Evolutionary conservation across 2,888 invertebrate species (phyloP), one percentile per base, ranked within the genome.

Genomic region (Clunio marinus): DNA sequence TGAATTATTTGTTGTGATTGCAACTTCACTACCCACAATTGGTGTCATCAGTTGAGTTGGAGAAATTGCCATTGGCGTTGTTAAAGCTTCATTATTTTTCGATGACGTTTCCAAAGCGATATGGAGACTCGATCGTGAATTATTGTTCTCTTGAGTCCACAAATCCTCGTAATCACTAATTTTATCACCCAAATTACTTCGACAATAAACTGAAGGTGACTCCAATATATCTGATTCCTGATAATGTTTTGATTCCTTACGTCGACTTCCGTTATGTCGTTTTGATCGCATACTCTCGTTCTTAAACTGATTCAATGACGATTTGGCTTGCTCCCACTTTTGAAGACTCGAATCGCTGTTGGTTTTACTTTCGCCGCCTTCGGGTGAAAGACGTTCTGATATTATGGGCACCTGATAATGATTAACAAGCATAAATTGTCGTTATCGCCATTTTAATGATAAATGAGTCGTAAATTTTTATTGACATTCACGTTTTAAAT

Each of bases 111-210:
- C 66, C 1, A 51, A n/a, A n/a, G 66, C 13, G 17, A 58, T 58
- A n/a, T 58, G 57, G 4, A 68, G 27, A 22, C 58, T 58, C 13
- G 60, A 28, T 15, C 68, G 46, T 32, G 70, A 75, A 37, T 59
- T 60, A 63, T 51, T 63, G 8, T 70, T 71, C 70, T 86, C 86
- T 67, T 86, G 85, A 71, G 88, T 86, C 95, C 96, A 96, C 73
- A 96, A 88, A 76, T 96, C 96, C 80, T 96, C 96, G 76, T 96
- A 96, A 78, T 96, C 96, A 73, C 94, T 94, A 57, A 91, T 88
- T 81, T 95, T 95, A 76, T 96, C 96, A 70, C 91, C 89, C 32
- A 95, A 82, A 1, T 90, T 89, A 77, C 93, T 93, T 73, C 90
- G 83, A 76, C 90, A 93, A n/a, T 65, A 65, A 65, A 88, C 83